These are phyloP conservation scores for Chionodraco myersi DNA, from an alignment of 2,113 vertebrate genomes.

Conservation along the genomic window DNA sequence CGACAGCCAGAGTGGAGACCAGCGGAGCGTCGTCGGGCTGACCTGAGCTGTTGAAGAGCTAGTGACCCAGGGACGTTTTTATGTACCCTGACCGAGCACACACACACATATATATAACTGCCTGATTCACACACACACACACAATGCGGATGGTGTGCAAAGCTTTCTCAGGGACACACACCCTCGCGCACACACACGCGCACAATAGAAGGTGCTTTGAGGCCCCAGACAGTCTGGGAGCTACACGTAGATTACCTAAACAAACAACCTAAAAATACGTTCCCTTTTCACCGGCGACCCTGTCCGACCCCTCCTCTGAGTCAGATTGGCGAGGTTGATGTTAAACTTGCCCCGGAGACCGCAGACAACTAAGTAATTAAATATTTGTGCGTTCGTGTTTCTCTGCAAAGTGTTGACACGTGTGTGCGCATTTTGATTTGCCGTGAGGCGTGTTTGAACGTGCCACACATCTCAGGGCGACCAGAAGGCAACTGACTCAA, in stretches of 20 bases:
- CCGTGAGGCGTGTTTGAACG: neutral
- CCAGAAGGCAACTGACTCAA: neutral
- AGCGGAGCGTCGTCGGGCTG: conserved; percentile 47
- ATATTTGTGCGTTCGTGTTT: conserved; percentile 43
- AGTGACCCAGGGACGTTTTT: conserved; percentile 62
- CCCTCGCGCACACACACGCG: conserved; percentile 38
- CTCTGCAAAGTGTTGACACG: conserved; percentile 37
- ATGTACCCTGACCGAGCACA: conserved; percentile 36
- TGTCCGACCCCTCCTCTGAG: conserved; percentile 26
- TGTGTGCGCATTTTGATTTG: conserved; percentile 10
- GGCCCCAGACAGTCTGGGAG: conserved; percentile 80
- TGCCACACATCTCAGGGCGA: neutral
- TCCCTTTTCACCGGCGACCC: conserved; percentile 58
- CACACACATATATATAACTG: conserved; percentile 8
- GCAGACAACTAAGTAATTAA: conserved; percentile 38
- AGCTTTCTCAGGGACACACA: conserved; percentile 50
- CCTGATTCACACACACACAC: conserved; percentile 5
- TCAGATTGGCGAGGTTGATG: conserved; percentile 38
- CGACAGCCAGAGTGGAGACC: conserved; percentile 62
- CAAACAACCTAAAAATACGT: conserved; percentile 83
- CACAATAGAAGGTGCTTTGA: conserved; percentile 82
- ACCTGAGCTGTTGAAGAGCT: conserved; percentile 66
- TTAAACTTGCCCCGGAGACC: conserved; percentile 50
- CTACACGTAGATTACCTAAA: conserved; percentile 78
- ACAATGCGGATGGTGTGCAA: conserved; percentile 9